phyloP scores from a whole-genome alignment of 2,113 vertebrate genomes.

The Lutjanus erythropterus region DNA sequence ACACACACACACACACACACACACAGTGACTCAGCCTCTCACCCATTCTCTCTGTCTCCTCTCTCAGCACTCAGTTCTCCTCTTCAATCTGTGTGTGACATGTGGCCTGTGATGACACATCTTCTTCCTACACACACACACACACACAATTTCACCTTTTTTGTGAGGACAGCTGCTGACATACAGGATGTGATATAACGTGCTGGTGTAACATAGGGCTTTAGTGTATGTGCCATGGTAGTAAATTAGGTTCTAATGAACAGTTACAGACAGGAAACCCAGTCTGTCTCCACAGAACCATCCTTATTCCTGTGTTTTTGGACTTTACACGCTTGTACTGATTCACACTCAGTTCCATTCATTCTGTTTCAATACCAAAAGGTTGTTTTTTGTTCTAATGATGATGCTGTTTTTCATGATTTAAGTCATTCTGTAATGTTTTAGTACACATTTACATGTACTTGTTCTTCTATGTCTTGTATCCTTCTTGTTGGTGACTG shows the following conservation, averaged over 20 bases:
- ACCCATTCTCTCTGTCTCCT: neutral
- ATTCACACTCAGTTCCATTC: too few species aligned
- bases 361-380: too few species aligned
- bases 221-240: neutral
- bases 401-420: neutral
- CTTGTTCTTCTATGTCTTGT: neutral
- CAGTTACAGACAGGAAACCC: too few species aligned
- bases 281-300: too few species aligned
- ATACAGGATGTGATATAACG: constrained; percentile 28
- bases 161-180: neutral
- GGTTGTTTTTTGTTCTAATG: neutral
- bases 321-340: too few species aligned
- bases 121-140: neutral
- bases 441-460: too few species aligned
- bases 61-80: neutral
- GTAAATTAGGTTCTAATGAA: neutral
- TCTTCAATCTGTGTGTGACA: constrained; percentile 13
- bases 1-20: constrained; percentile 5
- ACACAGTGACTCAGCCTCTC: constrained; percentile 3
- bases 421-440: neutral
- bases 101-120: constrained; percentile 39
- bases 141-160: neutral
- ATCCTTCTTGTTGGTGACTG: neutral
- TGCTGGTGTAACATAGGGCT: constrained; percentile 6
- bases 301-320: too few species aligned